These are phyloP conservation scores for Goniozus legneri DNA, from an alignment of 1,140 invertebrate species.

Conservation along the genomic window DNA sequence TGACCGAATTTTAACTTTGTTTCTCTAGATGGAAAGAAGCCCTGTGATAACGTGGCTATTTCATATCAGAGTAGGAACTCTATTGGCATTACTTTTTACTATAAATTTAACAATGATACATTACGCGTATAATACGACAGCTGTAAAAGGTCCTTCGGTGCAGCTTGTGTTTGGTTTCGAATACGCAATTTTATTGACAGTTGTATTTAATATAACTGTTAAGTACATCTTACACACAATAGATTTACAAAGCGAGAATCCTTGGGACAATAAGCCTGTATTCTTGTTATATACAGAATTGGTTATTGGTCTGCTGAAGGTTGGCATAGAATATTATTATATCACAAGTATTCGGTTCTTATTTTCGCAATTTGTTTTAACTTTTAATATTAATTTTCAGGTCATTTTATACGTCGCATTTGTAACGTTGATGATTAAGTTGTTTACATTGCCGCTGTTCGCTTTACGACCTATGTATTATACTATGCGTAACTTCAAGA, in stretches of 20 bases:
- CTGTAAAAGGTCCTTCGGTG: slow-evolving; percentile 92
- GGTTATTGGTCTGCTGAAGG: slow-evolving; percentile 83
- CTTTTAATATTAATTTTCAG: slow-evolving; percentile 54
- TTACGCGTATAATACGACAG: slow-evolving; percentile 93
- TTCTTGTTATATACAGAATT: slow-evolving; percentile 96
- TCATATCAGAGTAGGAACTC: slow-evolving; percentile 85
- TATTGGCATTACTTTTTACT: slow-evolving; percentile 76
- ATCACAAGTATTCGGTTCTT: not conserved
- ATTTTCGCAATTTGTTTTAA: not conserved
- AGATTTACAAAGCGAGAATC: slow-evolving; percentile 91
- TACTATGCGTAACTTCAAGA: slow-evolving; percentile 95
- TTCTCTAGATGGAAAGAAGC: slow-evolving; percentile 94
- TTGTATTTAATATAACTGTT: slow-evolving; percentile 89
- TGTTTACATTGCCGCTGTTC: slow-evolving; percentile 97
- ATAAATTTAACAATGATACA: slow-evolving; percentile 88
- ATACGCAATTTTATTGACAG: slow-evolving; percentile 95
- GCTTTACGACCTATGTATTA: slow-evolving; percentile 99
- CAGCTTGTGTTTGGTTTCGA: slow-evolving; percentile 99
- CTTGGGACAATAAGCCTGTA: slow-evolving; percentile 99
- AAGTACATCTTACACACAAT: slow-evolving; percentile 95
- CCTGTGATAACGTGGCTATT: slow-evolving; percentile 95
- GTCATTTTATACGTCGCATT: slow-evolving; percentile 92
- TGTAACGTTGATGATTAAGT: slow-evolving; percentile 93
- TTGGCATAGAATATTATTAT: slow-evolving; percentile 14
- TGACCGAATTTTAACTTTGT: slow-evolving; percentile 25